Conservation (phyloP, 2,888 invertebrate species). For the Axea sp. region DNA sequence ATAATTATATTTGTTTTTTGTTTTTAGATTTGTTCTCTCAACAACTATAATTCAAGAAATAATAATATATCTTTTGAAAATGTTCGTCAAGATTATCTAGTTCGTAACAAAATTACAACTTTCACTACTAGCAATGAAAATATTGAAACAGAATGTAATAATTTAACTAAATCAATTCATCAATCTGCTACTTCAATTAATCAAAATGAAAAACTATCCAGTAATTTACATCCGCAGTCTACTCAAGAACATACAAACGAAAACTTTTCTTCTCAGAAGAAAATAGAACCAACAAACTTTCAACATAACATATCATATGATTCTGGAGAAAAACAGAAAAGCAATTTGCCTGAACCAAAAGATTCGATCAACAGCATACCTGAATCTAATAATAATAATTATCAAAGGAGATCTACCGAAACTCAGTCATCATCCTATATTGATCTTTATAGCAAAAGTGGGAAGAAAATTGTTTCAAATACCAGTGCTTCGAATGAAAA, state of each 20-base stretch:
- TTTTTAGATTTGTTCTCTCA: slow-evolving; percentile 61
- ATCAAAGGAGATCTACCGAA: slow-evolving; percentile 68
- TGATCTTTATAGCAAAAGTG: slow-evolving; percentile 69
- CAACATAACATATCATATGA: slow-evolving; percentile 50
- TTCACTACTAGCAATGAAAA: slow-evolving; percentile 39
- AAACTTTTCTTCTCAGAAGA: slow-evolving; percentile 62
- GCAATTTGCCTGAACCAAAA: slow-evolving; percentile 37
- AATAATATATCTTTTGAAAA: slow-evolving; percentile 60
- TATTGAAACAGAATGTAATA: slow-evolving; percentile 30
- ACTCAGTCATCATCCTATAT: slow-evolving; percentile 63
- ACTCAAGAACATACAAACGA: slow-evolving; percentile 52
- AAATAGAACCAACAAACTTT: slow-evolving; percentile 57
- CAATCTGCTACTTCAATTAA: slow-evolving; percentile 40
- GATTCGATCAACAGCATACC: slow-evolving; percentile 42
- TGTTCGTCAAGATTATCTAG: slow-evolving; percentile 48
- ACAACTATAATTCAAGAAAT: slow-evolving; percentile 60
- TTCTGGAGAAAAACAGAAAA: slow-evolving; percentile 48
- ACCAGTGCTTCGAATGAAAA: slow-evolving; percentile 64
- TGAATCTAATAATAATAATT: slow-evolving; percentile 63
- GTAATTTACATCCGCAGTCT: slow-evolving; percentile 25
- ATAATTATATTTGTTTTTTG: background rate
- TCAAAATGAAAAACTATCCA: slow-evolving; percentile 55
- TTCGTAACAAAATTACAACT: slow-evolving; percentile 42
- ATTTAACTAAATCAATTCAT: slow-evolving; percentile 46
- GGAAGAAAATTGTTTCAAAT: slow-evolving; percentile 58